Base-by-base conservation (phyloP, 2,888 invertebrate genomes). In the Apotomis betuletana region DNA sequence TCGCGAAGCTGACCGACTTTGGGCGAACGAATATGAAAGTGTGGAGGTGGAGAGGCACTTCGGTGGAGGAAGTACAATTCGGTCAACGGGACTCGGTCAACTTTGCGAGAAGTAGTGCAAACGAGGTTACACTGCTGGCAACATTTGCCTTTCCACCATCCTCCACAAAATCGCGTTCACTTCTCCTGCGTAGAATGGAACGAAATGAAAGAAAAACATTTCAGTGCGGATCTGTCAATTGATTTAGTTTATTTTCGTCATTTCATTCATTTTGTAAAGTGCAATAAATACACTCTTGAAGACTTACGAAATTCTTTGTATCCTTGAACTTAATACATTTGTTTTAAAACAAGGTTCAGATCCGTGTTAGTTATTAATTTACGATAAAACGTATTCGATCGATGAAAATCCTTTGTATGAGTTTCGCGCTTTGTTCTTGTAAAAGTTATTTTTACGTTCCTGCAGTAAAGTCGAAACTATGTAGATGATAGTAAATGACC, bases 211-310 rank as follows among this genome's bases (percentile, higher is more conserved):
- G 78, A 72, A 78, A 78, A 78, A 73, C 49, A 77, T 79, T 58
- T 59, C 54, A 60, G 59, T 15, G 10, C 15, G 12, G 55, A 79
- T 67, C 81, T 86, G 87, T 87, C 87, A 87, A 80, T 82, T 80
- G 76, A 84, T 74, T 73, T 80, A 83, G 87, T 90, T 90, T 91
- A 90, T 90, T 90, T 90, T 90, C 86, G 90, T 90, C 88, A 85
- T 89, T 86, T 85, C 81, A 79, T 83, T 80, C 72, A 63, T 68
- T 87, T 78, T 80, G 83, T 85, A 83, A 81, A 86, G 81, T 86
- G 80, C 82, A 83, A 82, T 83, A 77, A 78, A 78, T 82, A 75
- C 77, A 83, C 77, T 82, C 75, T 83, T 74, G 75, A 77, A 77
- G 78, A 78, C 78, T 79, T 81, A 82, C 85, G 83, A 90, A 91